Evolutionary conservation across 2,797 vertebrate species (phyloP).

Genomic region (Manis crassicaudata): DNA sequence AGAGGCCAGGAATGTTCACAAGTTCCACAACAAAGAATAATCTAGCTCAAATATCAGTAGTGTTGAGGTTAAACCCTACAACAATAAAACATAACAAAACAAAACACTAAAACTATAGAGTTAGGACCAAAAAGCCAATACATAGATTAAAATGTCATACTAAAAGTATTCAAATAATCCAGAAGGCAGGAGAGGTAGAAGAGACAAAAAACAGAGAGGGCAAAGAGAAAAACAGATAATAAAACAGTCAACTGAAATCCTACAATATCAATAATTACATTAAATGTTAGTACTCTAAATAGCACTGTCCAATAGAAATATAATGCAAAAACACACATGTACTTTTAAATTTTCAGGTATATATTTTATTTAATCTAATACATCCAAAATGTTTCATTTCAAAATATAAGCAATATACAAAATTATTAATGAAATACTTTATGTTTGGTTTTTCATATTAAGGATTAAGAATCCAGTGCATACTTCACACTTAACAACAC

Average conservation of each 20-base stretch:
- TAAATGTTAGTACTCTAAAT: background rate
- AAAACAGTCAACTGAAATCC: background rate
- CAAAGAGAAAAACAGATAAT: background rate
- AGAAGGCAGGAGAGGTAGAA: background rate
- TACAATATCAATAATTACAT: background rate
- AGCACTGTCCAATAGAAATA: background rate
- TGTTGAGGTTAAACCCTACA: background rate
- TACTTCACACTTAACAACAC: background rate
- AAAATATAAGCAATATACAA: background rate
- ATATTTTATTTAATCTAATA: background rate
- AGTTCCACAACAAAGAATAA: background rate
- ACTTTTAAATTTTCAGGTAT: background rate
- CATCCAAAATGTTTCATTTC: background rate
- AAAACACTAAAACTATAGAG: background rate
- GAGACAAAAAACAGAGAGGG: background rate
- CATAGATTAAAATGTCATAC: background rate
- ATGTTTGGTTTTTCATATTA: background rate
- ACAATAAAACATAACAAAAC: background rate
- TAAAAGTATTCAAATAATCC: background rate
- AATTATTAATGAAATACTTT: background rate
- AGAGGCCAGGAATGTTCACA: background rate
- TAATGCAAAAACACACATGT: background rate
- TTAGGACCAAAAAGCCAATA: background rate
- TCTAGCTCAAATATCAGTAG: background rate
- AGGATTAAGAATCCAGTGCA: background rate